Conservation (phyloP, 2,888 invertebrate species). For the Himalopsyche anomala region DNA sequence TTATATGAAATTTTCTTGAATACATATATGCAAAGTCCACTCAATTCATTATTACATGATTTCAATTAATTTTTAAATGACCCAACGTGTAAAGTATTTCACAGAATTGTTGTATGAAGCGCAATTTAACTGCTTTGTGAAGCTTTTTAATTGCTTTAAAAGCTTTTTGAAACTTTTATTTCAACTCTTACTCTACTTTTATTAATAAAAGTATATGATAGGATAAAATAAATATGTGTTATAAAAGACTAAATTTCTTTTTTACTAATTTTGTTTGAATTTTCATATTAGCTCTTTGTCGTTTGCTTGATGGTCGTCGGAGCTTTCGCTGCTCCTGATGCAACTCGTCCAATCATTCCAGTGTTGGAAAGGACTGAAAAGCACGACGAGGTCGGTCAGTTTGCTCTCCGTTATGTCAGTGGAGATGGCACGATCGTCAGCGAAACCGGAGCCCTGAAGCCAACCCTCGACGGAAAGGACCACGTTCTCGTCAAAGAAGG, state of each 20-base stretch:
- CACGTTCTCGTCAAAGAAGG: conserved; percentile 63
- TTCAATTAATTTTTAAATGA: not conserved
- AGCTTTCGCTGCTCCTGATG: conserved; percentile 59
- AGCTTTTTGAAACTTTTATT: not conserved
- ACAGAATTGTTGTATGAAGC: no score
- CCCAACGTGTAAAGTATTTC: not conserved
- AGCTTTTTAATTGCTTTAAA: not conserved
- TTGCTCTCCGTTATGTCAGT: conserved; percentile 61
- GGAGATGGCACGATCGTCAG: conserved; percentile 60
- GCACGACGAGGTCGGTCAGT: conserved; percentile 61
- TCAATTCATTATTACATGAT: not conserved
- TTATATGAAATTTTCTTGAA: no score
- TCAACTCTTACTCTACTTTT: not conserved
- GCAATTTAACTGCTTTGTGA: not conserved
- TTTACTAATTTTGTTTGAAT: no score
- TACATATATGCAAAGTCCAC: no score
- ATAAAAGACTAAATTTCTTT: not conserved
- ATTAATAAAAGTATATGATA: not conserved
- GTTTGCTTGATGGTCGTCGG: conserved; percentile 47
- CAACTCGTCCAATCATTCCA: conserved; percentile 50
- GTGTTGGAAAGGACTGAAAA: conserved; percentile 63
- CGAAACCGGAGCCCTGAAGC: conserved; percentile 61
- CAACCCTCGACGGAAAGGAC: conserved; percentile 62
- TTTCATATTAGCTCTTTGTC: conserved; percentile 31
- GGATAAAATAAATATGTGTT: not conserved